phyloP scores from a whole-genome alignment of 2,888 invertebrate genomes.

The Athetis lepigone region DNA sequence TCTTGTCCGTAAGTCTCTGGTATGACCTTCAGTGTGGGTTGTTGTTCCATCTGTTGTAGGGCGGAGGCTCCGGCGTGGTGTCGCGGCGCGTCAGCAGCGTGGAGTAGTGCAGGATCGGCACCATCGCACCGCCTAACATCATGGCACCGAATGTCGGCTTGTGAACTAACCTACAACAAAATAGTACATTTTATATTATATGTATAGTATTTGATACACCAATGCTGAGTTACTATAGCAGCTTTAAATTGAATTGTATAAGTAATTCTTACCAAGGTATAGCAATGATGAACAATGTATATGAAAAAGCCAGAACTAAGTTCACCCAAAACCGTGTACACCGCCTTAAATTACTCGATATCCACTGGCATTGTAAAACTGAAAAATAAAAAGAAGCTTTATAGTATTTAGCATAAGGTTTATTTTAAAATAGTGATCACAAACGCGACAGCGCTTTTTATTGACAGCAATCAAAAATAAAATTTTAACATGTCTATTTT shows the following conservation, averaged over 20 bases:
- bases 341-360: constrained; percentile 82
- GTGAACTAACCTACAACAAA: constrained; percentile 77
- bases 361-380: constrained; percentile 84
- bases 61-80: constrained; percentile 64
- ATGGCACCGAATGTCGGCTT: constrained; percentile 81
- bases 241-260: too few relatives aligned
- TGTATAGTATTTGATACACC: neutral
- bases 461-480: neutral
- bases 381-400: constrained; percentile 60
- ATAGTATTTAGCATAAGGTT: neutral
- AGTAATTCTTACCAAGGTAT: constrained; percentile 81
- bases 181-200: neutral
- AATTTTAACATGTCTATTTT: too few relatives aligned
- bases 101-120: constrained; percentile 84
- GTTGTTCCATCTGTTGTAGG: constrained; percentile 73
- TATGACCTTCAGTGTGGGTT: constrained; percentile 69
- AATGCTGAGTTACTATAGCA: neutral
- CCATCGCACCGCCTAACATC: constrained; percentile 74
- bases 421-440: neutral
- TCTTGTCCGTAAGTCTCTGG: neutral
- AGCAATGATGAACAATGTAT: constrained; percentile 83
- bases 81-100: constrained; percentile 76
- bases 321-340: constrained; percentile 84
- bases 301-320: constrained; percentile 85
- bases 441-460: neutral